Evolutionary conservation across 2,888 invertebrate species (phyloP).

Genomic region (Acronicta leporina): DNA sequence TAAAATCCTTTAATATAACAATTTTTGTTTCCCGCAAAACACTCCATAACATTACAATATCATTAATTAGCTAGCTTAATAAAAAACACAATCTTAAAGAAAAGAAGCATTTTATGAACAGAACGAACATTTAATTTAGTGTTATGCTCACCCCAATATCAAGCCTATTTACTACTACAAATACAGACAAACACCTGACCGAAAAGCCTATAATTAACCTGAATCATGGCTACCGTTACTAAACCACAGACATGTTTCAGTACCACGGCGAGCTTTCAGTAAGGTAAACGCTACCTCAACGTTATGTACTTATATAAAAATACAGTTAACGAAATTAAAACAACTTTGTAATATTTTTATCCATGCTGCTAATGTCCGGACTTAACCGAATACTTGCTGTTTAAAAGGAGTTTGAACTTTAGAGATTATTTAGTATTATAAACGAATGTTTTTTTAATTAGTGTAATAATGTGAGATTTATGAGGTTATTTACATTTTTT

Average conservation of each 20-base stretch:
- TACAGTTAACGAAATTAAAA: constrained; percentile 1
- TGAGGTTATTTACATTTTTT: too few relatives aligned
- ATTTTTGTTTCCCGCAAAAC: too few relatives aligned
- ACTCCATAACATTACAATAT: background rate
- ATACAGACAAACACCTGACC: constrained; percentile 9
- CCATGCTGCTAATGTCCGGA: constrained; percentile 6
- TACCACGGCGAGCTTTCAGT: constrained; percentile 76
- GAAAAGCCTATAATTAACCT: constrained; percentile 12
- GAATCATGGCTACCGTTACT: constrained; percentile 61
- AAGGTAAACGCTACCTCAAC: constrained; percentile 68
- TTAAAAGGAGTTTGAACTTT: constrained; percentile 3
- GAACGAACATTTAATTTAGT: background rate
- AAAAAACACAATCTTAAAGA: too few relatives aligned
- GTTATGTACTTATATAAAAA: constrained; percentile 44
- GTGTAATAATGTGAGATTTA: too few relatives aligned
- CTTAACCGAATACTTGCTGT: background rate
- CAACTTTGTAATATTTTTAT: background rate
- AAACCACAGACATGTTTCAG: constrained; percentile 66
- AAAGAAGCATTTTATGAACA: too few relatives aligned
- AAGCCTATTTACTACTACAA: constrained; percentile 4
- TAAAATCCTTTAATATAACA: too few relatives aligned
- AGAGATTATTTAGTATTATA: background rate
- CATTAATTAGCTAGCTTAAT: too few relatives aligned
- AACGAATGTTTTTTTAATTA: too few relatives aligned
- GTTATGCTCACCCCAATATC: constrained; percentile 5